phyloP scores from a whole-genome alignment of 2,113 vertebrate species.

The Gasterosteus aculeatus region DNA sequence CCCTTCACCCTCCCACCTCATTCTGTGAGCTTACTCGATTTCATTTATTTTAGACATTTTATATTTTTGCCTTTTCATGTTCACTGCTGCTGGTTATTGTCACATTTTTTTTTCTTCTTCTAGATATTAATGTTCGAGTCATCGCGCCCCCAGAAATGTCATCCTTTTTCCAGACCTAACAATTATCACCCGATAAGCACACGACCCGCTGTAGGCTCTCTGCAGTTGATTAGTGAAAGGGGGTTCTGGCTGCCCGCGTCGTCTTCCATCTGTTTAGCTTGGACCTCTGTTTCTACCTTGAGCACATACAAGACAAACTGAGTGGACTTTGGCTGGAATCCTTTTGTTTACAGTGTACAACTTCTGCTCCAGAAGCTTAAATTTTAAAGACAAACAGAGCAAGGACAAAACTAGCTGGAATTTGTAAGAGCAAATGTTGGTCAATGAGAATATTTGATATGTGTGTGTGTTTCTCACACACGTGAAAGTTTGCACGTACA shows the following conservation, averaged over 20 bases:
- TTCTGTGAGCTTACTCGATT: slow-evolving; percentile 1
- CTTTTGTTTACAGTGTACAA: slow-evolving; percentile 43
- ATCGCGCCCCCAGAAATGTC: slow-evolving; percentile 47
- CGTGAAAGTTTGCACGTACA: slow-evolving; percentile 7
- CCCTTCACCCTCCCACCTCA: neutral
- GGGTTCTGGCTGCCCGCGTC: slow-evolving; percentile 38
- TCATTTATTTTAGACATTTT: slow-evolving; percentile 27
- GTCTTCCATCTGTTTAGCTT: slow-evolving; percentile 60
- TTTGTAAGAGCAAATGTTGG: slow-evolving; percentile 44
- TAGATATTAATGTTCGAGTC: slow-evolving; percentile 49
- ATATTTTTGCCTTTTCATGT: slow-evolving; percentile 10
- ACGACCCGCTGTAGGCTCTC: slow-evolving; percentile 59
- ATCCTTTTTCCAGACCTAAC: slow-evolving; percentile 55
- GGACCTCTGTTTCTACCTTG: slow-evolving; percentile 46
- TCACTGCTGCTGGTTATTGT: slow-evolving; percentile 42
- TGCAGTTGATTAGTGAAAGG: slow-evolving; percentile 50
- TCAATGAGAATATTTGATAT: slow-evolving; percentile 45
- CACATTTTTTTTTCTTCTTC: slow-evolving; percentile 30
- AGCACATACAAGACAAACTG: slow-evolving; percentile 39
- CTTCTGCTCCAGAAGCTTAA: slow-evolving; percentile 44
- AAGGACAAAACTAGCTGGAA: slow-evolving; percentile 62
- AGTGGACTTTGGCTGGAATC: slow-evolving; percentile 38
- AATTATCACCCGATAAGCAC: slow-evolving; percentile 69
- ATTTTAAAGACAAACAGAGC: slow-evolving; percentile 54
- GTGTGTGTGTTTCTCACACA: slow-evolving; percentile 34